Percentiles rank a stretch among this genome's conserved stretches.
phyloP scores from a whole-genome alignment of 92 coral and sea anemone genomes.

The Anthopleura xanthogrammica region DNA sequence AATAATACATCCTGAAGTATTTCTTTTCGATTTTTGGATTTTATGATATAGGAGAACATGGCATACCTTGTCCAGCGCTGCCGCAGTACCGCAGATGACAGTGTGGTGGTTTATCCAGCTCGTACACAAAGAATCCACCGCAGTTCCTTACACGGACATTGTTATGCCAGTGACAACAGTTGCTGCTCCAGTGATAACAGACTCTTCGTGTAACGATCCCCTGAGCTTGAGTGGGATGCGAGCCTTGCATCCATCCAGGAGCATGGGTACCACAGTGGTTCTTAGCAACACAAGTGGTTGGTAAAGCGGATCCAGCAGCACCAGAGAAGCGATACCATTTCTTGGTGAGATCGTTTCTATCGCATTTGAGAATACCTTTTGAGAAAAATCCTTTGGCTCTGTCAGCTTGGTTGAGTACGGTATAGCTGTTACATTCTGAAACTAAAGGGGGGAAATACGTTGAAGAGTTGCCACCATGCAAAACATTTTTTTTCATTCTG shows the following conservation, averaged over 20 bases:
- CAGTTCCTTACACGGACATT: constrained; percentile 39
- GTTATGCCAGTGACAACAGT: constrained; percentile 37
- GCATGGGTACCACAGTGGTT: constrained; percentile 54
- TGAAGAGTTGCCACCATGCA: too few species aligned
- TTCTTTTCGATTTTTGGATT: too few species aligned
- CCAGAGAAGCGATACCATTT: constrained; percentile 58
- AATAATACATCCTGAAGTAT: too few species aligned
- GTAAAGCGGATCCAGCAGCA: constrained; percentile 46
- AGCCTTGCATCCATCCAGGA: constrained; percentile 45
- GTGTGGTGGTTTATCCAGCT: constrained; percentile 29
- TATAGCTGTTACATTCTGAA: too few species aligned
- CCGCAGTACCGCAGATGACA: constrained; percentile 58
- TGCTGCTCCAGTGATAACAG: constrained; percentile 34
- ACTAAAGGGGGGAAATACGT: too few species aligned
- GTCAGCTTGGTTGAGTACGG: not conserved
- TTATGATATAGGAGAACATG: too few species aligned
- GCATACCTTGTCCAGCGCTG: not conserved
- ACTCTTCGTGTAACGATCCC: constrained; percentile 34
- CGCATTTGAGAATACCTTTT: not conserved
- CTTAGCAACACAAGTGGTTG: constrained; percentile 45
- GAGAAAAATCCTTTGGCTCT: not conserved
- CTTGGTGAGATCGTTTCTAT: constrained; percentile 10
- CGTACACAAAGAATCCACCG: constrained; percentile 44
- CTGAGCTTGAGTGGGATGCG: constrained; percentile 40
- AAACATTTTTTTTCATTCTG: too few species aligned